phyloP scores from a whole-genome alignment of 2,113 vertebrate species.

The Sminthopsis crassicaudata region DNA sequence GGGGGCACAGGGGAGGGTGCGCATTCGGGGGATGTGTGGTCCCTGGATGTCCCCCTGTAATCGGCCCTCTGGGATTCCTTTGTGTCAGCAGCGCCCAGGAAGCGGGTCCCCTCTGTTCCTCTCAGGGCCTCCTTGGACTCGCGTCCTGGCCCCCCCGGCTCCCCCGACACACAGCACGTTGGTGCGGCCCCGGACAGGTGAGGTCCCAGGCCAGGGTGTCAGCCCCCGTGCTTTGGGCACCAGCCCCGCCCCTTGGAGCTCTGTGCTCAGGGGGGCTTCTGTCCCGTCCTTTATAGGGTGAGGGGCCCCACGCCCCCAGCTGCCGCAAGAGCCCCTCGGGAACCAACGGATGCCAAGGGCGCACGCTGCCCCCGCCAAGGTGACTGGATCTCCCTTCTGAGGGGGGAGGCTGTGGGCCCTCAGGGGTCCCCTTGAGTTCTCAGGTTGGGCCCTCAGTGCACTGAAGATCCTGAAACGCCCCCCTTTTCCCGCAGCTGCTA shows the following conservation, averaged over 20 bases:
- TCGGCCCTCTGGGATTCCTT: not conserved
- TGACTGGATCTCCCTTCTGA: rapidly evolving
- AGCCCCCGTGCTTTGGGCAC: not conserved
- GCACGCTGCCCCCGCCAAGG: constrained; percentile 47
- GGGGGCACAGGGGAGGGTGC: not conserved
- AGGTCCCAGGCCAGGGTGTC: not conserved
- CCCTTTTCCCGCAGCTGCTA: constrained; percentile 33
- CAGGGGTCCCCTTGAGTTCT: not conserved
- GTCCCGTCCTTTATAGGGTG: constrained; percentile 38
- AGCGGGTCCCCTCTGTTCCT: constrained; percentile 67
- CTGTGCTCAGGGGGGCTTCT: not conserved
- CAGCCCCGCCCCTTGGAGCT: rapidly evolving
- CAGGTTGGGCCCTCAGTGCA: not conserved
- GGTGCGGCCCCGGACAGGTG: not conserved
- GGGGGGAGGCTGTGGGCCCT: too few relatives aligned
- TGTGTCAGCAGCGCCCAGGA: constrained; percentile 21
- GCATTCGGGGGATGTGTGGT: rapidly evolving
- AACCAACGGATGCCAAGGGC: constrained; percentile 42
- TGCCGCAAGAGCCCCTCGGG: constrained; percentile 63
- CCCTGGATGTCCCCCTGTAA: not conserved
- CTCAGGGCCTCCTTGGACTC: not conserved
- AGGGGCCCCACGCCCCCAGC: not conserved
- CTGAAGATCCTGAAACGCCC: not conserved
- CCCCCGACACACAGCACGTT: constrained; percentile 64
- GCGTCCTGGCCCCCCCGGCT: not conserved